Evolutionary conservation across 2,113 vertebrate genomes (phyloP), one percentile per base, ranked within the genome.

Genomic region (Anguilla rostrata): DNA sequence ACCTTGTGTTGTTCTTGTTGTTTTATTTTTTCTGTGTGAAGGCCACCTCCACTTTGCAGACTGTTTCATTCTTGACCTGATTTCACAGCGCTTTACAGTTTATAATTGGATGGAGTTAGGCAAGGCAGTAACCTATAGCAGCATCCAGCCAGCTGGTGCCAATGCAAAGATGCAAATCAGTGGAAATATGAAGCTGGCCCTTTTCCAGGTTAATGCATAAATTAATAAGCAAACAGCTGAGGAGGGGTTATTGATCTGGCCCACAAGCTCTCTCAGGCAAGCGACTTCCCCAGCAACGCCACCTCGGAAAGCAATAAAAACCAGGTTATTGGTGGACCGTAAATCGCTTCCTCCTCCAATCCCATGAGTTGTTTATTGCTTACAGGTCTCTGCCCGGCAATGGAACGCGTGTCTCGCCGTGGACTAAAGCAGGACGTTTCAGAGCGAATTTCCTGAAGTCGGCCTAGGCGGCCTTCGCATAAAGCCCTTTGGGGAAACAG

Each of bases 361-460:
- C 81, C 41, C 49, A 53, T 49, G 49, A 34, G 78, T 49, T 57
- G 39, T 57, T 83, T 83, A 83, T 83, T 63, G 49, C 83, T 40
- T 8, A 63, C 83, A 22, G 39, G 49, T 63, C 63, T 85, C 40
- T 29, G 60, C 84, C 66, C 1, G 29, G 84, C 63, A 22, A 40
- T 34, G 43, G 22, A 75, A 80, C 53, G 39, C 39, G n/a, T 41
- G 53, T 18, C 84, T 43, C 43, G 22, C 84, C 46, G 26, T 71
- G 12, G 29, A 80, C 20, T 14, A 15, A 40, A 85, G 20, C 53
- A 41, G 66, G 22, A 84, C 43, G 57, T 75, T 75, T 40, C 39
- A 53, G 56, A 79, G 84, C 39, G 40, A 53, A 79, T 85, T 85
- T 85, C 18, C 84, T 49, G n/a, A 18, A 85, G 71, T 85, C 84